phyloP scores from a whole-genome alignment of 2,113 vertebrate genomes.

The Clarias macrocephalus region DNA sequence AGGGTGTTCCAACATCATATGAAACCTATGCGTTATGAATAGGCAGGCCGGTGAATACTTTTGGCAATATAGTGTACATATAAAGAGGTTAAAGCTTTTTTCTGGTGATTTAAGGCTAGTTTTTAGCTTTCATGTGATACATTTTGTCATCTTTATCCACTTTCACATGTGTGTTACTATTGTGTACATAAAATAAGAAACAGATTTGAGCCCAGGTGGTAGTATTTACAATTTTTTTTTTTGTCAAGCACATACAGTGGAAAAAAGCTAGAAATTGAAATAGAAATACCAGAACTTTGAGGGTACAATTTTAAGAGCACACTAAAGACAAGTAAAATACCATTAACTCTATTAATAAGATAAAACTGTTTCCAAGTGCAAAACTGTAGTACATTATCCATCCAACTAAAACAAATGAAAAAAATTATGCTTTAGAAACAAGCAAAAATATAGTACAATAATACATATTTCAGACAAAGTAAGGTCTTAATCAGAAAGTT shows the following conservation, averaged over 20 bases:
- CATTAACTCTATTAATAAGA: neutral
- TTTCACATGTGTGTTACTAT: neutral
- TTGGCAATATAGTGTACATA: neutral
- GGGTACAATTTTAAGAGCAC: neutral
- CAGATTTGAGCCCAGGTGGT: neutral
- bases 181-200: neutral
- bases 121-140: neutral
- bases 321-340: neutral
- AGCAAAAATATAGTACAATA: neutral
- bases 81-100: neutral
- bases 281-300: neutral
- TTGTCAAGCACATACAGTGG: neutral
- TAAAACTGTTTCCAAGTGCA: neutral
- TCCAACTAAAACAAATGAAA: neutral
- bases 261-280: neutral
- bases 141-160: neutral
- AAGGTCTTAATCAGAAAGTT: neutral
- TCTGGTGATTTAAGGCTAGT: neutral
- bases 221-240: neutral
- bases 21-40: no score
- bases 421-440: neutral
- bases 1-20: no score
- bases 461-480: neutral
- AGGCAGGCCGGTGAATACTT: no score
- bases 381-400: neutral